Conservation (phyloP, 2,888 invertebrate genomes). For the Drosophila austrosaltans region DNA sequence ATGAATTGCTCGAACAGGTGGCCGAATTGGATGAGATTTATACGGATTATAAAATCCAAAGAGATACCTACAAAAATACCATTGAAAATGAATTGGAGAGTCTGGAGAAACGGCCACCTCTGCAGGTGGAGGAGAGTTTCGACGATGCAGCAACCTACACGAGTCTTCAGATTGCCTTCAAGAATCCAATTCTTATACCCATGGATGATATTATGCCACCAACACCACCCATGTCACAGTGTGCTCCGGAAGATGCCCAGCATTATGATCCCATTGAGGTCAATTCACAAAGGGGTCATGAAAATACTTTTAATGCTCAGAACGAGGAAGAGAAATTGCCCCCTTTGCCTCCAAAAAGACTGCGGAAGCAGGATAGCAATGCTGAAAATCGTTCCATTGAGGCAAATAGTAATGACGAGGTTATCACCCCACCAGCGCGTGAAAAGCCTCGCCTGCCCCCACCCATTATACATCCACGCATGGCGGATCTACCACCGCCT, state of each 20-base stretch:
- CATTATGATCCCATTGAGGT: constrained; percentile 83
- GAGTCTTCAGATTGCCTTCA: constrained; percentile 93
- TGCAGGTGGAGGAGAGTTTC: constrained; percentile 87
- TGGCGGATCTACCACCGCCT: constrained; percentile 83
- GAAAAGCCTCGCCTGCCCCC: constrained; percentile 66
- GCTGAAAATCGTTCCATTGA: constrained; percentile 80
- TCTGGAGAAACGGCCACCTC: constrained; percentile 66
- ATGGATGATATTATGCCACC: constrained; percentile 86
- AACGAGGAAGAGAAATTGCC: constrained; percentile 87
- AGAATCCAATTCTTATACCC: constrained; percentile 90
- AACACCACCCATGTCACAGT: constrained; percentile 78
- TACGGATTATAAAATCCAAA: constrained; percentile 88
- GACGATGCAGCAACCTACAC: constrained; percentile 92
- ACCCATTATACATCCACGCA: constrained; percentile 81
- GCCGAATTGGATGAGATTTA: constrained; percentile 93
- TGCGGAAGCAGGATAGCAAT: constrained; percentile 85
- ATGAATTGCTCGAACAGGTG: constrained; percentile 90
- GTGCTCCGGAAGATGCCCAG: constrained; percentile 82
- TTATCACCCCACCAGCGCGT: constrained; percentile 24
- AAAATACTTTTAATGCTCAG: neutral
- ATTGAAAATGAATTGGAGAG: constrained; percentile 79
- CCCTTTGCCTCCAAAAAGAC: constrained; percentile 91
- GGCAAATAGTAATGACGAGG: constrained; percentile 57
- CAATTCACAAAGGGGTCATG: constrained; percentile 82
- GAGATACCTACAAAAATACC: constrained; percentile 84